These are phyloP conservation scores for Gadus macrocephalus DNA, from an alignment of 2,113 vertebrate genomes.

Conservation along the genomic window DNA sequence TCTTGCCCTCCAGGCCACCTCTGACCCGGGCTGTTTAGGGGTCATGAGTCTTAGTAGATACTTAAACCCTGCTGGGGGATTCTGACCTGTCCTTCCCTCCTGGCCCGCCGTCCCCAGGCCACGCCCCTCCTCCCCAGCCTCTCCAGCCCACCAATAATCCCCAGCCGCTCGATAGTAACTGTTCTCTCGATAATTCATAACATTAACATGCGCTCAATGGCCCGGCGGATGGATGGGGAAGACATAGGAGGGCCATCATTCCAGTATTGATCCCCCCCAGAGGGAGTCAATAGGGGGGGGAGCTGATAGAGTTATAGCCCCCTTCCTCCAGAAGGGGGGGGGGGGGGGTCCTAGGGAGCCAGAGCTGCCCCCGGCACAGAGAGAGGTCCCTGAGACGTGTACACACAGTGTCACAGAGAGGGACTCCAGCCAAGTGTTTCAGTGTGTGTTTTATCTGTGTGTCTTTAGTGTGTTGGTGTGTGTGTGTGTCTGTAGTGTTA, in stretches of 20 bases:
- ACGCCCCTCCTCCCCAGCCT: constrained; percentile 30
- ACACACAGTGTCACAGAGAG: no score
- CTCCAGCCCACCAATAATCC: constrained; percentile 72
- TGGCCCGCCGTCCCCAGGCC: constrained; percentile 40
- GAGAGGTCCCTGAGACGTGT: neutral
- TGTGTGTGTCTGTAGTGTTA: no score
- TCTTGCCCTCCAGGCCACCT: constrained; percentile 59
- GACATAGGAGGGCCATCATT: constrained; percentile 81
- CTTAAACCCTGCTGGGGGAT: constrained; percentile 65
- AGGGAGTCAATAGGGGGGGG: constrained; percentile 70
- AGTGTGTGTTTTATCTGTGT: no score
- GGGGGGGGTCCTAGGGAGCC: constrained; percentile 21
- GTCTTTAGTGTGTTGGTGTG: no score
- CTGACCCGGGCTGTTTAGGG: constrained; percentile 64
- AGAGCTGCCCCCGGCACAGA: constrained; percentile 29
- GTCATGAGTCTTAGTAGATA: constrained; percentile 66
- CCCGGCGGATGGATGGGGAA: constrained; percentile 74
- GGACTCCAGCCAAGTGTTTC: no score
- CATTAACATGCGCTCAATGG: constrained; percentile 82
- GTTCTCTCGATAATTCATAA: constrained; percentile 84
- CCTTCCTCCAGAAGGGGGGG: constrained; percentile 48
- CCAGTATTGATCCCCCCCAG: constrained; percentile 70
- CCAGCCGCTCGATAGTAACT: constrained; percentile 78
- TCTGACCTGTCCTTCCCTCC: constrained; percentile 60
- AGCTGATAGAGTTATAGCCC: constrained; percentile 75